A percentile compares a stretch with the other conserved stretches of the same genome.
Conservation (phyloP, 1,140 invertebrate genomes). For the Trichogramma pretiosum region DNA sequence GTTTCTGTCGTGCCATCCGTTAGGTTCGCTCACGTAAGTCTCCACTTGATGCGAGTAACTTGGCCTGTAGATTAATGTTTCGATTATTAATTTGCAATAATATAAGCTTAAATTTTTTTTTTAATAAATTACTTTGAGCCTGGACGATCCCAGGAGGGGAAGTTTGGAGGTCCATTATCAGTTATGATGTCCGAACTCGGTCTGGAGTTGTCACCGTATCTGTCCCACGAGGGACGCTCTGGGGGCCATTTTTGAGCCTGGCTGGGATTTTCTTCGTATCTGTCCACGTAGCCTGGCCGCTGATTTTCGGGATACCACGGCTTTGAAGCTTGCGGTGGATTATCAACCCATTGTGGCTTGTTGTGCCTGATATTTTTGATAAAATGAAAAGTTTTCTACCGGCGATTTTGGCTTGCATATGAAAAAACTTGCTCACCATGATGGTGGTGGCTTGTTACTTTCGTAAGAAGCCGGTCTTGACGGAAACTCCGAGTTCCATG, state of each 20-base stretch:
- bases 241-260: conserved; percentile 42
- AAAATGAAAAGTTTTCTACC: too few species aligned
- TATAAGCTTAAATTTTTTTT: too few species aligned
- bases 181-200: conserved; percentile 52
- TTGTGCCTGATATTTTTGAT: conserved; percentile 35
- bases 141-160: conserved; percentile 45
- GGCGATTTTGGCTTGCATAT: too few species aligned
- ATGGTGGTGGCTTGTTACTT: conserved; percentile 22
- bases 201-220: conserved; percentile 23
- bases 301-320: conserved; percentile 28
- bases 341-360: conserved; percentile 31
- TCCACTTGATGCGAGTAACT: conserved; percentile 18
- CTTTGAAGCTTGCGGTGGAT: conserved; percentile 19
- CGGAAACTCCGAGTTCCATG: conserved; percentile 32
- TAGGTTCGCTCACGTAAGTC: conserved; percentile 17
- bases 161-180: conserved; percentile 57
- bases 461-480: conserved; percentile 28
- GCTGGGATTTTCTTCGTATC: conserved; percentile 26
- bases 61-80: conserved; percentile 13
- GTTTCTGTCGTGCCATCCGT: conserved; percentile 33
- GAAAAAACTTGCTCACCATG: conserved; percentile 27
- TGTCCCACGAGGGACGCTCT: conserved; percentile 37
- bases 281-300: conserved; percentile 19
- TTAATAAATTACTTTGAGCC: too few species aligned
- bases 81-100: background rate